These are phyloP conservation scores for Platyscapa corneri DNA, from an alignment of 1,140 invertebrate genomes.

Conservation along the genomic window DNA sequence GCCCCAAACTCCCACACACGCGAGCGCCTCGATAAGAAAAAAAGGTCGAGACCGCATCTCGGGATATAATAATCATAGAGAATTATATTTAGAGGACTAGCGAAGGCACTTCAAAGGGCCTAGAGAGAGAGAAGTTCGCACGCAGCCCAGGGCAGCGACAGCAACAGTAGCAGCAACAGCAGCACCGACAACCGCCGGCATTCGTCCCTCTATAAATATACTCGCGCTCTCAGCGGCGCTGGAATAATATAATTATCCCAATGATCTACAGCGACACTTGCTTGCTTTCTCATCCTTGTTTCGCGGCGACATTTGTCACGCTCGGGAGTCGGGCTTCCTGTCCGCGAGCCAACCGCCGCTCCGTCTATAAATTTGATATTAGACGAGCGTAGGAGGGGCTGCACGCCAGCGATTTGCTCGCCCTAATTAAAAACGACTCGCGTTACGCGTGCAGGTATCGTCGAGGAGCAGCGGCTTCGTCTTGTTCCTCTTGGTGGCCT, in stretches of 20 bases:
- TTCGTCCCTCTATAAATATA: constrained; percentile 33
- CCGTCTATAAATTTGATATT: constrained; percentile 22
- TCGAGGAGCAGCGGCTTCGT: no score
- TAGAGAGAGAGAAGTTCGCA: not conserved
- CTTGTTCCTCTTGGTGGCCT: no score
- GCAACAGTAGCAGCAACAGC: not conserved
- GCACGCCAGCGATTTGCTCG: not conserved
- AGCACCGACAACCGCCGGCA: no score
- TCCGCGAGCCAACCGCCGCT: not conserved
- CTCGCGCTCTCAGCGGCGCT: not conserved
- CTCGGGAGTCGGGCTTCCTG: not conserved
- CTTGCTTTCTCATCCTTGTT: constrained; percentile 38
- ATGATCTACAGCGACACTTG: constrained; percentile 46
- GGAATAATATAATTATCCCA: constrained; percentile 51
- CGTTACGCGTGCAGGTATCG: not conserved
- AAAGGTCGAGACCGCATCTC: not conserved
- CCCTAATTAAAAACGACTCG: not conserved
- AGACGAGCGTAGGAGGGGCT: not conserved
- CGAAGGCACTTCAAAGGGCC: constrained; percentile 44
- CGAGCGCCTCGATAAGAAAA: not conserved
- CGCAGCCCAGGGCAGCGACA: not conserved
- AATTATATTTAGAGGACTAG: constrained; percentile 49
- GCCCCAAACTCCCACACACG: not conserved
- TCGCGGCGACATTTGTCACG: constrained; percentile 45
- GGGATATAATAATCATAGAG: constrained; percentile 44